These are phyloP conservation scores for Protosalanx chinensis DNA, from an alignment of 2,797 vertebrate genomes.

Conservation along the genomic window DNA sequence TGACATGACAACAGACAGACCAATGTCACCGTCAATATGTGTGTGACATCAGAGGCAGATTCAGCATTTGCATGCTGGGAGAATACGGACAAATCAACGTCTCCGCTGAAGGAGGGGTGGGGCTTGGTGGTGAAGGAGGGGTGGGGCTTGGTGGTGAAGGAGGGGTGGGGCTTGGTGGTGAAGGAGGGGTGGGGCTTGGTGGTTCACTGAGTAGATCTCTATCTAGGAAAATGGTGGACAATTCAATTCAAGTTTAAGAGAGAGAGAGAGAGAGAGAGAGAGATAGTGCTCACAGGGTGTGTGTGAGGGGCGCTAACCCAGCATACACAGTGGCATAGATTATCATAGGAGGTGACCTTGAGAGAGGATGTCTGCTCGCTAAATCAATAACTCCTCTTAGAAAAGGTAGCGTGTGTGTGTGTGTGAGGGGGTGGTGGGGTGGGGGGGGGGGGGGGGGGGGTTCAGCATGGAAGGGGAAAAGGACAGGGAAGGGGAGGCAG, in stretches of 20 bases:
- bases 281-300: too few relatives aligned
- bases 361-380: background rate
- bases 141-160: background rate
- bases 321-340: background rate
- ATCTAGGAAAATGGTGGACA: background rate
- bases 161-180: background rate
- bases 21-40: constrained; percentile 2
- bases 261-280: too few relatives aligned
- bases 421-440: too few relatives aligned
- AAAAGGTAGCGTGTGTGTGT: background rate
- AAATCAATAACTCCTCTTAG: constrained; percentile 5
- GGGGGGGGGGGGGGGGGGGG: too few relatives aligned
- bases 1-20: constrained; percentile 18
- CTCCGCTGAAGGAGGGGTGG: background rate
- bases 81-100: background rate
- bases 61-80: background rate
- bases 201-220: background rate
- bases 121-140: too few relatives aligned
- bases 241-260: too few relatives aligned
- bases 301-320: background rate
- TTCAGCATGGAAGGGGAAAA: background rate
- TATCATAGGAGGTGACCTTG: background rate
- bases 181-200: background rate
- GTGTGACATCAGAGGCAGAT: background rate
- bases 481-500: background rate